Evolutionary conservation across 2,113 vertebrate genomes (phyloP).

Genomic region (Syrrhaptes paradoxus): DNA sequence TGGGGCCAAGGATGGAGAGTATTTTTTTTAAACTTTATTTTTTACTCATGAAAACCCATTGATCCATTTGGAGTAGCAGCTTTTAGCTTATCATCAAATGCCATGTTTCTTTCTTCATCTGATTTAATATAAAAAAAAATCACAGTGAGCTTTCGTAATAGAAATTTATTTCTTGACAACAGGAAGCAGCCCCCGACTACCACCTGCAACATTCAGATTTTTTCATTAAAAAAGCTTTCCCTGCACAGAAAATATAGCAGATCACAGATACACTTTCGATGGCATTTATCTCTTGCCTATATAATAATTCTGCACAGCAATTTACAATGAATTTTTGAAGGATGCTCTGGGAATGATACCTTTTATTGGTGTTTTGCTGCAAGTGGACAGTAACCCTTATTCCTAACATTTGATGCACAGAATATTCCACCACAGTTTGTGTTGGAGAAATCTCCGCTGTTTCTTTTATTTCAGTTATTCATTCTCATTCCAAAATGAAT

Average conservation of each 20-base stretch:
- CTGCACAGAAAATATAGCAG: not conserved
- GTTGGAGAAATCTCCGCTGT: not conserved
- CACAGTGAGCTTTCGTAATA: not conserved
- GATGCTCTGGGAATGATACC: not conserved
- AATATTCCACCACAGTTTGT: not conserved
- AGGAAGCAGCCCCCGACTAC: not conserved
- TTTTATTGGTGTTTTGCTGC: not conserved
- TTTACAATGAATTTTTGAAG: not conserved
- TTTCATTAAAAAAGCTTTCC: not conserved
- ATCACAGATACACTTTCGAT: not conserved
- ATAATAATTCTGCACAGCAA: not conserved
- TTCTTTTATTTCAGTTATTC: not conserved
- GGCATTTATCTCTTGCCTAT: not conserved
- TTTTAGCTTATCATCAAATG: constrained; percentile 4
- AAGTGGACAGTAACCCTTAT: not conserved
- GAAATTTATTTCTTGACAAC: constrained; percentile 4
- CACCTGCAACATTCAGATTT: constrained; percentile 7
- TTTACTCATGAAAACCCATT: not conserved
- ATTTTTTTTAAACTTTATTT: not conserved
- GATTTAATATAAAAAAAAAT: not conserved
- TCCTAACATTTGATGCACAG: not conserved
- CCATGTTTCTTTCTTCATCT: not conserved
- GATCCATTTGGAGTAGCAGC: not conserved
- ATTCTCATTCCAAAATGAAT: not conserved
- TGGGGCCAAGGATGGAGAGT: not conserved